A percentile compares a stretch with the other conserved stretches of the same genome.
Evolutionary conservation across 2,797 vertebrate species (phyloP).

Genomic region (Antennarius maculatus): DNA sequence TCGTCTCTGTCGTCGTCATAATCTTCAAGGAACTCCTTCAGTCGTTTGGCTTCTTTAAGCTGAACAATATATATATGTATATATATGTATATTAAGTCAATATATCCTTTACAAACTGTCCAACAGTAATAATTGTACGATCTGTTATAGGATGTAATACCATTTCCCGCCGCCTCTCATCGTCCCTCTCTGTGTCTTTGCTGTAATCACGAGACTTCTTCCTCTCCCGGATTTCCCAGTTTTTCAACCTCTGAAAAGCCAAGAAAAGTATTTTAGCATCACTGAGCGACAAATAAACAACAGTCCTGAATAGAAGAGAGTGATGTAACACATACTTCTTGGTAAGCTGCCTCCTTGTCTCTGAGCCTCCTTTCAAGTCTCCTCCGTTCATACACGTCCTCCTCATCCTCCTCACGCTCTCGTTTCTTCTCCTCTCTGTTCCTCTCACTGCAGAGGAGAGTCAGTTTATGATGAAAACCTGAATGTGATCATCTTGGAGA

Average conservation of each 20-base stretch:
- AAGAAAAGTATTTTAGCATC: not conserved
- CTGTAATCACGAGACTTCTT: conserved; percentile 96
- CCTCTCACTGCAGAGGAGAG: conserved; percentile 80
- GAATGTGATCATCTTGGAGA: not conserved
- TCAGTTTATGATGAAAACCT: not conserved
- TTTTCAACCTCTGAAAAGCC: conserved; percentile 90
- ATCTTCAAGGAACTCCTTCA: conserved; percentile 98
- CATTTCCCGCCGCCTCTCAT: conserved; percentile 94
- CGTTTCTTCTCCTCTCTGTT: conserved; percentile 94
- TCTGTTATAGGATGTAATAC: conserved; percentile 64
- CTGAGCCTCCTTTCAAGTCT: conserved; percentile 95
- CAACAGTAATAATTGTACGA: not conserved
- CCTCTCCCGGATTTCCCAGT: conserved; percentile 97
- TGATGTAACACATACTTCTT: conserved; percentile 84
- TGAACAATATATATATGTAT: conserved; percentile 56
- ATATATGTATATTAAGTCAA: too few species aligned
- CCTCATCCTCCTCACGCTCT: conserved; percentile 93
- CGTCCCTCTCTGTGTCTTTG: conserved; percentile 95
- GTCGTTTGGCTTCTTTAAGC: conserved; percentile 97
- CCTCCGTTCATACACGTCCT: conserved; percentile 94
- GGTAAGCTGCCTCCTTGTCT: conserved; percentile 98
- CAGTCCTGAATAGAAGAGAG: not conserved
- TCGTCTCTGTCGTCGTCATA: conserved; percentile 98
- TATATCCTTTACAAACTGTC: not conserved
- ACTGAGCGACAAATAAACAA: not conserved